These are phyloP conservation scores for Buphagus erythrorhynchus DNA, from an alignment of 2,797 vertebrate genomes.

Conservation along the genomic window DNA sequence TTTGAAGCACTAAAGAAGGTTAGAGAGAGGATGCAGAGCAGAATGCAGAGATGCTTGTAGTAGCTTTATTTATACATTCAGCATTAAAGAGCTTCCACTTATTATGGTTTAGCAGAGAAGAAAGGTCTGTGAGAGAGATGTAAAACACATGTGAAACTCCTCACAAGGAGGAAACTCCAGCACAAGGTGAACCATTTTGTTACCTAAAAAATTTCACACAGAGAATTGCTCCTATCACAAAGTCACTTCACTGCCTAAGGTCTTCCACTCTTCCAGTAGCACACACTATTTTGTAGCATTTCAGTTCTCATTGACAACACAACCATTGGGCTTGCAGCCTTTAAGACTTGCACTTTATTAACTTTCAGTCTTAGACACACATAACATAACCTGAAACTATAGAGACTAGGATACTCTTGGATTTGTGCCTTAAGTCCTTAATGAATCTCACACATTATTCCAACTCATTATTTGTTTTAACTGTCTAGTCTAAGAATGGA, in stretches of 20 bases:
- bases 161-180: neutral
- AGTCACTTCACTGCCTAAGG: neutral
- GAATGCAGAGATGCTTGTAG: fast-evolving
- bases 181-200: neutral
- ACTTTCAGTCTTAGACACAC: neutral
- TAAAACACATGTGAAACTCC: neutral
- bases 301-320: neutral
- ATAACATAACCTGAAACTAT: neutral
- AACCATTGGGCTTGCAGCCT: neutral
- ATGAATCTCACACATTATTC: neutral
- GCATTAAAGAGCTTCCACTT: neutral
- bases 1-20: neutral
- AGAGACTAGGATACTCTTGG: neutral
- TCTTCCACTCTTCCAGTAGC: neutral
- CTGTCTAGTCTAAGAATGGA: neutral
- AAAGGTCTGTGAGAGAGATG: neutral
- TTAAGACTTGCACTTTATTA: neutral
- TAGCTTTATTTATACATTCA: neutral
- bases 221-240: neutral
- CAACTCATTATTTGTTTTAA: neutral
- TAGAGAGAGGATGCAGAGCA: neutral
- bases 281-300: neutral
- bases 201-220: neutral
- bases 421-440: neutral
- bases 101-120: neutral